phyloP scores from a whole-genome alignment of 1,140 invertebrate species.

The Brachionus koreanus region DNA sequence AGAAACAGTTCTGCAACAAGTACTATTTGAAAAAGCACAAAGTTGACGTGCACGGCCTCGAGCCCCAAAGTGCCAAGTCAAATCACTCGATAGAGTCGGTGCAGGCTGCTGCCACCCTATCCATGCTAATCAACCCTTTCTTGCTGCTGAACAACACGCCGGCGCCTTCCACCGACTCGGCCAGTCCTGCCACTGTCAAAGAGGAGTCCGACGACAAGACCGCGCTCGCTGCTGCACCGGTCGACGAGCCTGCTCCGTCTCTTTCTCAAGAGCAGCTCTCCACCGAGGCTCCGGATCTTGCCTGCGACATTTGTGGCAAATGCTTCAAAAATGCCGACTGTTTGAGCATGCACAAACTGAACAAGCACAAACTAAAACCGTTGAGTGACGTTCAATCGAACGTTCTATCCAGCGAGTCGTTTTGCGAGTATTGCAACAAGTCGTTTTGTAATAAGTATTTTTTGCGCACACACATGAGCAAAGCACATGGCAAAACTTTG shows the following conservation, averaged over 20 bases:
- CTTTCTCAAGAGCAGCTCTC: neutral
- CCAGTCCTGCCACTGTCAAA: neutral
- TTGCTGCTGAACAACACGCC: neutral
- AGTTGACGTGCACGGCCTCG: conserved; percentile 39
- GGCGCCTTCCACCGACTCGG: neutral
- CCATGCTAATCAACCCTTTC: conserved; percentile 20
- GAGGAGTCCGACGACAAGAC: neutral
- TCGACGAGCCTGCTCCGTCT: neutral
- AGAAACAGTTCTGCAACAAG: conserved; percentile 45
- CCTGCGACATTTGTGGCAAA: conserved; percentile 20
- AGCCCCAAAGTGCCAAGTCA: neutral
- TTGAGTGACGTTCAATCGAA: conserved; percentile 15
- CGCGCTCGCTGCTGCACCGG: too few relatives aligned
- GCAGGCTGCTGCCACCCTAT: conserved; percentile 7
- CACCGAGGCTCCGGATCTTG: neutral
- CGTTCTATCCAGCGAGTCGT: neutral
- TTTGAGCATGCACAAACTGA: conserved; percentile 35
- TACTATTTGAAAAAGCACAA: conserved; percentile 45
- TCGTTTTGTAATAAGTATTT: conserved; percentile 45
- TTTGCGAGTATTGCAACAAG: conserved; percentile 40
- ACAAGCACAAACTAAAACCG: conserved; percentile 37
- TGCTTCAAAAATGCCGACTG: neutral
- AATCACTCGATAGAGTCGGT: conserved; percentile 9
- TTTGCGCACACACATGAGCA: conserved; percentile 33
- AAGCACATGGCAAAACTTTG: conserved; percentile 39